Base-by-base conservation (phyloP, 2,797 vertebrate genomes). In the Meda fulgida region DNA sequence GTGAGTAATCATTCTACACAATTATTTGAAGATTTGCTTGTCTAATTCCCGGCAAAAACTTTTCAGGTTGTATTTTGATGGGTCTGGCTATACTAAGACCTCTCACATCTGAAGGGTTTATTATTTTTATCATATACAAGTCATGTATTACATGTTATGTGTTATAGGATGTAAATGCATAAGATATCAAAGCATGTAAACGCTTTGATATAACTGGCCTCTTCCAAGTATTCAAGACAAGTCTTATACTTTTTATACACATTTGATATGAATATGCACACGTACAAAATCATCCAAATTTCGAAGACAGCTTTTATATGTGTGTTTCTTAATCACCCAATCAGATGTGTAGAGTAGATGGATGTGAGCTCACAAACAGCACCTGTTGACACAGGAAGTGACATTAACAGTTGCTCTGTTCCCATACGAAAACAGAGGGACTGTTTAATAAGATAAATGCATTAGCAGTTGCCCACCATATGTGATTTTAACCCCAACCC, bases 361-460 rank as follows among this genome's bases (percentile, higher is more conserved):
- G 69, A 82, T 60, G 1, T 43, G 26, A 43, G 36, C 31, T 46
- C 69, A 81, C 19, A 71, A 72, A 72, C 53, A 46, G 36, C 69
- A 82, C 55, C 80, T 82, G 53, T 82, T 38, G 40, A 11, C 38
- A 73, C 19, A 63, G 55, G 19, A 82, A 16, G 19, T 82, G 38
- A 73, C 38, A 82, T 23, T 21, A 82, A 63, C 53, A 34, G 21
- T 63, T 7, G 14, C 3, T 29, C 21, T 55, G 67, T 60, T 73
- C 36, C 11, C 40, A 48, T 2, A 13, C 1, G 16, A 83, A 73
- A 82, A 73, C 69, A 43, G 36, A 82, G 23, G 51, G 76, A 76
- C 60, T 26, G 31, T 1, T 18, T 67, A 29, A 21, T 26, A 76
- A 53, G 40, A 83, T 66, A 38, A 75, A 75, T 18, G 38, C 36